Percentiles rank a stretch among this genome's conserved stretches.
phyloP scores from a whole-genome alignment of 2,797 vertebrate species.

The Caiman crocodilus region DNA sequence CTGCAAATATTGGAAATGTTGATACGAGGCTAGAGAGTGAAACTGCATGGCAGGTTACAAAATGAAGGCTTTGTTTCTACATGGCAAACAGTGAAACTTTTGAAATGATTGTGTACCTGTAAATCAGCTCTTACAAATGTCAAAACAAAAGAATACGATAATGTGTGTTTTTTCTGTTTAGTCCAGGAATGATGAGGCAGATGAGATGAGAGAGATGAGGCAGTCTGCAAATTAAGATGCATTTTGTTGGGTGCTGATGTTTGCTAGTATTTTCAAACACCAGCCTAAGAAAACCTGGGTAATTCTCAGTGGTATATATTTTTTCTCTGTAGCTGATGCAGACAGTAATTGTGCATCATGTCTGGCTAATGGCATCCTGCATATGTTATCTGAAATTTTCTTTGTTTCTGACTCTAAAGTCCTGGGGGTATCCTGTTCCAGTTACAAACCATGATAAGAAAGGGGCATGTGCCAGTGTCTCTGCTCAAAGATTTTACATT shows the following conservation, averaged over 20 bases:
- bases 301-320: neutral
- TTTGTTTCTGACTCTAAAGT: neutral
- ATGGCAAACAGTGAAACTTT: accelerated
- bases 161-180: neutral
- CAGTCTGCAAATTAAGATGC: neutral
- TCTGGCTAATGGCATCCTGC: neutral
- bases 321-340: neutral
- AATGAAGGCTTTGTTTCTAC: accelerated
- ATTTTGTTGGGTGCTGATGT: neutral
- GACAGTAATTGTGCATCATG: neutral
- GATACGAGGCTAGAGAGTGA: neutral
- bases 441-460: neutral
- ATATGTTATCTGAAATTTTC: neutral
- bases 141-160: neutral
- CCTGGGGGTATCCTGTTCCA: neutral
- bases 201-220: neutral
- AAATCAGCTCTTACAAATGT: neutral
- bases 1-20: neutral
- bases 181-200: no score
- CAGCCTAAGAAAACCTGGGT: neutral
- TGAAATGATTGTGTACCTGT: neutral
- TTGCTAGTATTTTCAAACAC: neutral
- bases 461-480: no score
- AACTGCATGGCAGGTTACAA: neutral
- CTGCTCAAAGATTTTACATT: accelerated